Base-by-base conservation (phyloP, 2,113 vertebrate species). In the Myodes glareolus region DNA sequence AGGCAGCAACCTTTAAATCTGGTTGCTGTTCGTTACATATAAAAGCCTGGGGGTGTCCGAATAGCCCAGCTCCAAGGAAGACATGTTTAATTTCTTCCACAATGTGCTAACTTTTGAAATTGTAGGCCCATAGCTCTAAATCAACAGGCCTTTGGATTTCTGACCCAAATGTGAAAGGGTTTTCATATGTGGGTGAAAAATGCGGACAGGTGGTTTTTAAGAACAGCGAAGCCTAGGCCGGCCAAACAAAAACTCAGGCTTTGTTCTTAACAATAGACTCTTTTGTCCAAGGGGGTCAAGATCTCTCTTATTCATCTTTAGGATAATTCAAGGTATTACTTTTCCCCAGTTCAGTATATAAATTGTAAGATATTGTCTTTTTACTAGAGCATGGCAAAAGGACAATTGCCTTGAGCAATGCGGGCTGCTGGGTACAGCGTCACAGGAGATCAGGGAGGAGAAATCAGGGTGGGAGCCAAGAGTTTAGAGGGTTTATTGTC, bases 211-310 rank as follows among this genome's bases (percentile, higher is more conserved):
- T 88, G 80, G 75, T 87, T 93, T 65, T 94, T 70, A 93, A 91
- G 78, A 90, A 92, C 70, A 29, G 80, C 42, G 45, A 91, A 73
- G 80, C 88, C 12, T 11, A 92, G 81, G 61, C 81, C 85, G 42
- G 85, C 16, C 87, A 42, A 95, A 81, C 12, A 52, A 80, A 90
- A 84, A 76, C 23, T 39, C 39, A 63, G 45, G 21, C 27, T 92
- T 94, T 72, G 72, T 63, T 86, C 76, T 47, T 92, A 90, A 84
- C 68, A n/a, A 75, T 61, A 75, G 85, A 27, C 86, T 67, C 88
- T 96, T 93, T 90, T 73, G 25, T 96, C 90, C 81, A 85, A 96
- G 29, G 21, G 78, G 86, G 91, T 91, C 55, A 72, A 89, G 50
- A 25, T 55, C 67, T 78, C 76, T 88, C 76, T 45, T 70, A 29